Conservation (phyloP, 2,797 vertebrate genomes). For the Bradypodion ventrale region DNA sequence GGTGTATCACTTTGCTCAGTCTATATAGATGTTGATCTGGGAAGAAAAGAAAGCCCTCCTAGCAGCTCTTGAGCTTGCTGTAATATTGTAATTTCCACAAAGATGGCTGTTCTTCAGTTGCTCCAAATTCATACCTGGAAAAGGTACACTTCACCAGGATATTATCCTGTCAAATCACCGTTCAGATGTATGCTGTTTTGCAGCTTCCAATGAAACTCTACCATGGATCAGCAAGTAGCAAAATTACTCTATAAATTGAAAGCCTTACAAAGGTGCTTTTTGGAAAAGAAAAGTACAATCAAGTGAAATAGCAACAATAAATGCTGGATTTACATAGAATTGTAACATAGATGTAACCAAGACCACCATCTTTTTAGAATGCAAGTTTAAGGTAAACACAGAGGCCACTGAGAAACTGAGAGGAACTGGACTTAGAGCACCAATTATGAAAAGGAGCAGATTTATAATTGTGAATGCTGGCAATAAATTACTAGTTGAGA, state of each 20-base stretch:
- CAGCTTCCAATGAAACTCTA: neutral
- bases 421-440: neutral
- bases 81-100: conserved; percentile 38
- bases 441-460: neutral
- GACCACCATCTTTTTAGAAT: neutral
- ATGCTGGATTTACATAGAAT: conserved; percentile 34
- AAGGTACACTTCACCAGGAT: neutral
- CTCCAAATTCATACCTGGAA: conserved; percentile 46
- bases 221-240: conserved; percentile 11
- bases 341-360: conserved; percentile 40
- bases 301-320: conserved; percentile 36
- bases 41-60: conserved; percentile 14
- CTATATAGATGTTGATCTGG: conserved; percentile 28
- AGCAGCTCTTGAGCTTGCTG: conserved; percentile 25
- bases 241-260: conserved; percentile 11
- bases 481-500: conserved; percentile 18
- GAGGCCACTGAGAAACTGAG: conserved; percentile 25
- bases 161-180: neutral
- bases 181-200: neutral
- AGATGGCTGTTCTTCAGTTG: conserved; percentile 30
- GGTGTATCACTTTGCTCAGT: conserved; percentile 44
- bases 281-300: neutral
- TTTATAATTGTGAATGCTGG: conserved; percentile 22
- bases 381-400: neutral
- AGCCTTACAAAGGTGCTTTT: neutral